phyloP scores from a whole-genome alignment of 2,888 invertebrate species.

The Andricus curvator region DNA sequence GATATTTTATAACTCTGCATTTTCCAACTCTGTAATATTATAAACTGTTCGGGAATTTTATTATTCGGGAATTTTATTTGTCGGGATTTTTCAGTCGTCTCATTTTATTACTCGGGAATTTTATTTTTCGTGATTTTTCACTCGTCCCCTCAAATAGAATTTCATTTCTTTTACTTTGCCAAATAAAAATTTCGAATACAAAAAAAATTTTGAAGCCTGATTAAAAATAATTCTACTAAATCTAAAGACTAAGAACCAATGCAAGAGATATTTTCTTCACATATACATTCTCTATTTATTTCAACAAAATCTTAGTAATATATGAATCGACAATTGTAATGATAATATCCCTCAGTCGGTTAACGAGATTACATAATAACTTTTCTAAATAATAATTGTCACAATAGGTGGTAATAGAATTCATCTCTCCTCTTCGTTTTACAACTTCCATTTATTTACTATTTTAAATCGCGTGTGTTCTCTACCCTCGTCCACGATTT shows the following conservation, averaged over 20 bases:
- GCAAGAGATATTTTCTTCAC: constrained; percentile 41
- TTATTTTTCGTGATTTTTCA: too few species aligned
- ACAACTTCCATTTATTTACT: constrained; percentile 48
- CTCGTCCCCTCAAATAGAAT: background rate
- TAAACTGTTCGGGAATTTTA: too few species aligned
- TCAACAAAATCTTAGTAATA: constrained; percentile 63
- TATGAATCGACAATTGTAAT: constrained; percentile 60
- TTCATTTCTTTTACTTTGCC: background rate
- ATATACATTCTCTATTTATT: constrained; percentile 64
- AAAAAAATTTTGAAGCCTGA: background rate
- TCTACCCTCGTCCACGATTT: constrained; percentile 63
- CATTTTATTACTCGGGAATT: too few species aligned
- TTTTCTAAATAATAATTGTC: constrained; percentile 62
- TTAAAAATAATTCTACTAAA: background rate
- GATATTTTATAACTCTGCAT: too few species aligned
- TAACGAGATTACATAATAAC: constrained; percentile 59
- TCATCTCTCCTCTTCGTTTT: constrained; percentile 42
- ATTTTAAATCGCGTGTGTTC: constrained; percentile 51
- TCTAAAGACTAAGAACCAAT: background rate
- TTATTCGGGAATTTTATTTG: too few species aligned
- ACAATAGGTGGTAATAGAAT: constrained; percentile 46
- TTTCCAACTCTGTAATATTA: too few species aligned
- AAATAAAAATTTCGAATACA: background rate
- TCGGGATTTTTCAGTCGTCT: too few species aligned
- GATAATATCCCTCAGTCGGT: constrained; percentile 65